These are phyloP conservation scores for Cephus runcator DNA, from an alignment of 2,888 invertebrate species.

Conservation along the genomic window DNA sequence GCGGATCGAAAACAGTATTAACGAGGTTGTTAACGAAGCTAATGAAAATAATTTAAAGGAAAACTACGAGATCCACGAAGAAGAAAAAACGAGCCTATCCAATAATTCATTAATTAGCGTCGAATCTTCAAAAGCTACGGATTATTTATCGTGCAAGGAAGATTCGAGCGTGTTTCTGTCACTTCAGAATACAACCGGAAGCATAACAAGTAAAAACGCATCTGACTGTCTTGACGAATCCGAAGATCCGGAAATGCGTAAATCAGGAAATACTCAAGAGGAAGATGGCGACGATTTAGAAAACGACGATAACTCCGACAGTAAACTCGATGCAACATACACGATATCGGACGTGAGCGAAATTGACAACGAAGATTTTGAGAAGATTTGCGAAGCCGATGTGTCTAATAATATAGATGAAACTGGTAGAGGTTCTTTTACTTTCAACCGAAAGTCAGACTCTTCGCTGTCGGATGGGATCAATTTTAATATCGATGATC, in stretches of 20 bases:
- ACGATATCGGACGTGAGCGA: slow-evolving; percentile 33
- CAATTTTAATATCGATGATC: background rate
- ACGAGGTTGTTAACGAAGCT: background rate
- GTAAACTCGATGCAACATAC: slow-evolving; percentile 28
- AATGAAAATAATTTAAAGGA: background rate
- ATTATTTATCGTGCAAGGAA: slow-evolving; percentile 33
- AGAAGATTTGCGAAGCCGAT: slow-evolving; percentile 28
- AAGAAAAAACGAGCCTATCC: background rate
- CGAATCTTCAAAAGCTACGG: slow-evolving; percentile 11
- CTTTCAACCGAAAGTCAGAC: background rate
- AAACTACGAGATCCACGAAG: background rate
- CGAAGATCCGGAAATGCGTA: slow-evolving; percentile 16
- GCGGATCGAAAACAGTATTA: background rate
- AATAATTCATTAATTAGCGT: background rate
- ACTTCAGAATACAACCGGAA: slow-evolving; percentile 8
- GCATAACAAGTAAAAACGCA: background rate
- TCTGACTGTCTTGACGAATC: slow-evolving; percentile 11
- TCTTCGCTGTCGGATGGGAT: background rate
- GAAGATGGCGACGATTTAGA: slow-evolving; percentile 14
- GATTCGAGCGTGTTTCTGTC: slow-evolving; percentile 15
- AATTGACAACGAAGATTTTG: slow-evolving; percentile 17
- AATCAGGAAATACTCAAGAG: background rate
- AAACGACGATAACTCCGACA: no score
- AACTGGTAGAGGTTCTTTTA: background rate
- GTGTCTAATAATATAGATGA: slow-evolving; percentile 33